Base-by-base conservation (phyloP, 2,797 vertebrate genomes). In the Pseudochromis fuscus region DNA sequence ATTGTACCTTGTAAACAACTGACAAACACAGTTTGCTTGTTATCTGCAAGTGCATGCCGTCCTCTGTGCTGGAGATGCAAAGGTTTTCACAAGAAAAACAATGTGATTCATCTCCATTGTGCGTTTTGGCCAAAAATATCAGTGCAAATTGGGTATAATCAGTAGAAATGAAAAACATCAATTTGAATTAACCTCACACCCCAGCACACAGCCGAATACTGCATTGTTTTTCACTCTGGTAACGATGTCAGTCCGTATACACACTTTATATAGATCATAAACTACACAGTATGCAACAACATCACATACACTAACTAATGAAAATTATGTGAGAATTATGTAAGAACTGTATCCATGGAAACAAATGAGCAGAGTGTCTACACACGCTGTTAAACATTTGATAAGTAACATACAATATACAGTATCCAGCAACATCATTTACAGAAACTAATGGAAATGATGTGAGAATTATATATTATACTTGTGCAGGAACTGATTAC, bases 71-170 rank as follows among this genome's bases (percentile, higher is more conserved):
- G 9, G 12, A 35, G 21, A 70, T 42, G 18, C 27, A 63, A 51
- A 35, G 19, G 19, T 49, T 63, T 12, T 61, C 5, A 63, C 5
- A 52, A n/a, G n/a, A 46, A 51, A 45, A 59, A 33, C 11, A 19
- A 45, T 45, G 1, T 27, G 4, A 31, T 13, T 28, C 1, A n/a
- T n/a, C 38, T 16, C 1, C 42, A 44, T 25, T 52, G 21, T n/a
- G 7, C 0, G 27, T 12, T 35, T 25, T 19, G 18, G 42, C 12
- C 23, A 30, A 40, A 49, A 49, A 23, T 7, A 2, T 19, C 48
- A 12, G 25, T 37, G 61, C 18, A 18, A 21, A 25, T 21, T 5
- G 7, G 4, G 12, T 19, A 18, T 7, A 28, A 56, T 35, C 5
- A 23, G 21, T 23, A 3, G 40, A 60, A 40, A 23, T 27, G n/a